Base-by-base conservation (phyloP, 2,888 invertebrate species). In the Pseudoips prasinana region DNA sequence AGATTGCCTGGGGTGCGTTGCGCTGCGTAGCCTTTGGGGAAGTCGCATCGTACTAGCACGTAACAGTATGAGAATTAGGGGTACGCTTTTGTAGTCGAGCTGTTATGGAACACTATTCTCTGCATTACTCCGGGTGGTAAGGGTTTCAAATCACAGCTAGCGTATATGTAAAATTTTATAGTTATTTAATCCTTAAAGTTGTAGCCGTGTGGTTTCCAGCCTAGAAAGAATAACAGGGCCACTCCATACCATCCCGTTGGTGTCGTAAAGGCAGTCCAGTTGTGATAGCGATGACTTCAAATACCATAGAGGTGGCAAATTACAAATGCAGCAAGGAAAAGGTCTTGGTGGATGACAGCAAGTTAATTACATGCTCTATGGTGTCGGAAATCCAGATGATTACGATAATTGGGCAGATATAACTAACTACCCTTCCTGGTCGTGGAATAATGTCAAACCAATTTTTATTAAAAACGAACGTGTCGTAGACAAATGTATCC, bases 261-360 rank as follows among this genome's bases (percentile, higher is more conserved):
- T n/a, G n/a, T n/a, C n/a, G n/a, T n/a, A n/a, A n/a, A n/a, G n/a
- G n/a, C n/a, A n/a, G n/a, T 29, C 35, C 11, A 11, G 41, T 22
- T 8, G 42, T 17, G 25, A 47, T 29, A 64, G 83, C 9, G 89
- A 34, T 7, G 23, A 20, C 0, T 22, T 22, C 18, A 22, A 11
- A 1, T 37, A 38, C 20, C 39, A 49, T 6, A 41, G 27, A 19
- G 38, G 26, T 1, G 10, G 25, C 3, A 10, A 10, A 1, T 10
- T 20, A 8, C 18, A 48, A 10, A 5, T 60, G 31, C 44, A 91
- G 6, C 75, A 90, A 11, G 93, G 93, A 0, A 92, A 91, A 56
- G 76, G 89, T 45, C 68, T 91, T 47, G 91, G 91, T 23, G 91
- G 91, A 1, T 76, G 81, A 1, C 88, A 90, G 7, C 69, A 76